Evolutionary conservation across 1,140 invertebrate genomes (phyloP).

Genomic region (Brachionus koreanus): DNA sequence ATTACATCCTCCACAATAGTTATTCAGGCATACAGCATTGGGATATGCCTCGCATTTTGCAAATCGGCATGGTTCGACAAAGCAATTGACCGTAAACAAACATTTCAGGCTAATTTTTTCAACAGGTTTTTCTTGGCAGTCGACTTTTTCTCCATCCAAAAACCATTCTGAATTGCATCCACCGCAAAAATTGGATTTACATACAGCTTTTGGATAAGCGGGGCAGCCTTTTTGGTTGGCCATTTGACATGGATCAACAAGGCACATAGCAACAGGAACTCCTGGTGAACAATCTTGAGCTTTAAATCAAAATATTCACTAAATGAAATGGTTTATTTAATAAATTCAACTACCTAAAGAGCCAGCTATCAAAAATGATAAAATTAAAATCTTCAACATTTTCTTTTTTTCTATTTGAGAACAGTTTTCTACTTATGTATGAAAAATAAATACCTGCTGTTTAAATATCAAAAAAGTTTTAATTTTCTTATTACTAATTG

Average conservation of each 20-base stretch:
- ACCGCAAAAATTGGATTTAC: background rate
- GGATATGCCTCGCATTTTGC: background rate
- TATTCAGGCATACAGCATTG: background rate
- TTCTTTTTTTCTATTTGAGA: background rate
- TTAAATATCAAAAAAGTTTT: too few species aligned
- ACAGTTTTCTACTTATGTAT: background rate
- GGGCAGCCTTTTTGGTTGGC: background rate
- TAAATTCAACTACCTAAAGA: background rate
- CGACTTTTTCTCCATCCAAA: background rate
- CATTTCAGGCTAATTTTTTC: background rate
- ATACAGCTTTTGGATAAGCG: background rate
- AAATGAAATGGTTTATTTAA: background rate
- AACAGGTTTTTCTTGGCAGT: background rate
- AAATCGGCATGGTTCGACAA: conserved; percentile 1
- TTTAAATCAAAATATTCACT: background rate
- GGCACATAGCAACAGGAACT: background rate
- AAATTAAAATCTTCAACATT: background rate
- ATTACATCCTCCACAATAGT: conserved; percentile 14
- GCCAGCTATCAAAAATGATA: background rate
- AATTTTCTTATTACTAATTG: too few species aligned
- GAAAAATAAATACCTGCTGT: too few species aligned
- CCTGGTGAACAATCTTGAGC: background rate
- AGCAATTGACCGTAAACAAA: conserved; percentile 9
- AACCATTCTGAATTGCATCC: conserved; percentile 30
- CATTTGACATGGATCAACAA: background rate